Evolutionary conservation across 2,797 vertebrate species (phyloP).

Genomic region (Acanthis flammea): DNA sequence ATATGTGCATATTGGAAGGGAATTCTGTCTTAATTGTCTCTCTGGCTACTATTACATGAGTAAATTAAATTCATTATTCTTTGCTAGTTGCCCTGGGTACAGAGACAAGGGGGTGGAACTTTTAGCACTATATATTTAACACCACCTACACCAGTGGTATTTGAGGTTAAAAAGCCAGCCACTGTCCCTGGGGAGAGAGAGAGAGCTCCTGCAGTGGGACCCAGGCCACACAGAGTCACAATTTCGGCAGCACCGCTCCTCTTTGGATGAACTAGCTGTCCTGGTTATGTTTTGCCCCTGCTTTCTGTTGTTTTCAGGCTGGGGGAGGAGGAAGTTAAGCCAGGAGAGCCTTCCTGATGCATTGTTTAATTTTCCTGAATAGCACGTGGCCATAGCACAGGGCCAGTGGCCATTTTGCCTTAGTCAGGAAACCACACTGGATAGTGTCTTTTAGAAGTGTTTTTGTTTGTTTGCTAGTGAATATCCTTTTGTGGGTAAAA

Average conservation of each 20-base stretch:
- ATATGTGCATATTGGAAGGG: rapidly evolving
- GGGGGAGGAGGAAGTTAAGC: neutral
- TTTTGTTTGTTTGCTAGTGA: too few relatives aligned
- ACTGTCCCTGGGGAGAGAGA: rapidly evolving
- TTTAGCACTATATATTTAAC: neutral
- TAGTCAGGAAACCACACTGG: rapidly evolving
- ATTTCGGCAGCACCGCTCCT: rapidly evolving
- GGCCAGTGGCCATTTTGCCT: neutral
- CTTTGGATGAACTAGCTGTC: neutral
- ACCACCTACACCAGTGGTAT: rapidly evolving
- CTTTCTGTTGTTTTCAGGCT: neutral
- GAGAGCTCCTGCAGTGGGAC: rapidly evolving
- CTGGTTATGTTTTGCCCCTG: neutral
- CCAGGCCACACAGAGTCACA: rapidly evolving
- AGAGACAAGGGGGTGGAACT: neutral
- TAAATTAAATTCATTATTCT: neutral
- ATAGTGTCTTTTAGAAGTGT: too few relatives aligned
- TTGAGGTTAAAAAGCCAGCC: neutral
- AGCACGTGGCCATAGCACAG: too few relatives aligned
- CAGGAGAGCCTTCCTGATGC: rapidly evolving
- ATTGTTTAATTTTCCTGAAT: neutral
- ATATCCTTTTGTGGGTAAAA: too few relatives aligned
- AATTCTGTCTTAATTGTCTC: neutral
- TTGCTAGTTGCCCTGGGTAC: neutral
- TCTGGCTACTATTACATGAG: neutral